Conservation (phyloP, 2,113 vertebrate species). For the Benitochromis conjunctus region DNA sequence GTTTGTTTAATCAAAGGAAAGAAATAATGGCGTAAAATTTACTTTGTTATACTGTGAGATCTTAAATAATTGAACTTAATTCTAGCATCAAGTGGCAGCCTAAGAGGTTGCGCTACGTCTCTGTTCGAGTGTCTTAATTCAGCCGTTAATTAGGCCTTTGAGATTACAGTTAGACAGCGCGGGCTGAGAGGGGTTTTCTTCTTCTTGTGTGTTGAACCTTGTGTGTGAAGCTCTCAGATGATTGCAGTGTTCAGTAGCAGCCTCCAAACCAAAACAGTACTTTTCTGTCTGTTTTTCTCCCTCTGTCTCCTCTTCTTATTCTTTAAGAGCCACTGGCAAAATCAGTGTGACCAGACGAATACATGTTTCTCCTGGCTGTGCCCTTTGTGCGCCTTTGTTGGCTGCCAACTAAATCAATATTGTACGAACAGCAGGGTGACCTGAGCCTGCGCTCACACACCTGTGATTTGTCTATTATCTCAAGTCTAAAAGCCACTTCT, state of each 20-base stretch:
- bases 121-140: background rate
- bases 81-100: background rate
- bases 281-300: background rate
- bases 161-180: background rate
- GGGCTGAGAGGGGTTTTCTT: background rate
- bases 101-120: background rate
- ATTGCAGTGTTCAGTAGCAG: background rate
- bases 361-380: background rate
- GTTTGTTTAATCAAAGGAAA: background rate
- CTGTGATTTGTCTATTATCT: slow-evolving; percentile 31
- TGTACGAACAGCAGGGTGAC: slow-evolving; percentile 23
- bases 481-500: slow-evolving; percentile 4
- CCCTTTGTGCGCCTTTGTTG: slow-evolving; percentile 18
- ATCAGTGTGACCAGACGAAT: background rate
- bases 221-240: background rate
- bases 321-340: background rate
- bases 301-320: background rate
- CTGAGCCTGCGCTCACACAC: background rate
- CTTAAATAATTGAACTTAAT: background rate
- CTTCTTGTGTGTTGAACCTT: background rate
- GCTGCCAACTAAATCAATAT: slow-evolving; percentile 5
- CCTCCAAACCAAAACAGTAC: background rate
- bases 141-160: background rate
- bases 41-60: background rate
- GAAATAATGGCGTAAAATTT: background rate